phyloP scores from a whole-genome alignment of 2,888 invertebrate species.

The Meteorus cinctellus region DNA sequence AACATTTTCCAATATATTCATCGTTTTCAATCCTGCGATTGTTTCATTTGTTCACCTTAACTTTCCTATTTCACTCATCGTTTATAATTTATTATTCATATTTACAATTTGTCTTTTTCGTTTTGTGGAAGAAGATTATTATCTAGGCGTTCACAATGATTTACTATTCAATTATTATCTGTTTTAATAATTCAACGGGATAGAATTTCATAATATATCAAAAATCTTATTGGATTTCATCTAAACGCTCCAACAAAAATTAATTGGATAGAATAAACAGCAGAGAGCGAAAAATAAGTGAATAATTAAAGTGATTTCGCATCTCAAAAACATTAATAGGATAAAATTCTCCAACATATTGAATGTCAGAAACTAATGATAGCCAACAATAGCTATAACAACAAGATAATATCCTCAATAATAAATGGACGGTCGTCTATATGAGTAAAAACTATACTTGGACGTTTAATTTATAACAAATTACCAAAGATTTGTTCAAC shows the following conservation, averaged over 20 bases:
- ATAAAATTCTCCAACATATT: not conserved
- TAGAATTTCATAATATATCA: slow-evolving; percentile 21
- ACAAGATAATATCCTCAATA: not conserved
- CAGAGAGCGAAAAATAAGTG: slow-evolving; percentile 9
- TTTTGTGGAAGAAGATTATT: slow-evolving; percentile 18
- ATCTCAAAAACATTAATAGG: not conserved
- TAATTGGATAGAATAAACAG: not conserved
- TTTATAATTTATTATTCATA: not conserved
- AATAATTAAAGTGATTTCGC: not conserved
- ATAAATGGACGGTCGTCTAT: slow-evolving; percentile 23
- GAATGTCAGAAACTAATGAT: not conserved
- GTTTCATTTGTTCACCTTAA: not conserved
- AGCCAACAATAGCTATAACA: slow-evolving; percentile 1
- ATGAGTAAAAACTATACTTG: slow-evolving; percentile 7
- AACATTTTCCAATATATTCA: not conserved
- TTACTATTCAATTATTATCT: not conserved
- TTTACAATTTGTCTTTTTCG: slow-evolving; percentile 14
- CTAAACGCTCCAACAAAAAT: slow-evolving; percentile 3
- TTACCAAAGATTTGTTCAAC: not conserved
- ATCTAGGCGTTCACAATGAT: slow-evolving; percentile 1
- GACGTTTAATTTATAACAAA: not conserved
- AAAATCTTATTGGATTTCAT: not conserved
- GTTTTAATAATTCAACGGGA: slow-evolving; percentile 22
- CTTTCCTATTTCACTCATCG: not conserved
- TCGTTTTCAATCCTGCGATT: not conserved